Evolutionary conservation across 2,888 invertebrate species (phyloP), one percentile per base, ranked within the genome.

Genomic region (Amblyteles armatorius): DNA sequence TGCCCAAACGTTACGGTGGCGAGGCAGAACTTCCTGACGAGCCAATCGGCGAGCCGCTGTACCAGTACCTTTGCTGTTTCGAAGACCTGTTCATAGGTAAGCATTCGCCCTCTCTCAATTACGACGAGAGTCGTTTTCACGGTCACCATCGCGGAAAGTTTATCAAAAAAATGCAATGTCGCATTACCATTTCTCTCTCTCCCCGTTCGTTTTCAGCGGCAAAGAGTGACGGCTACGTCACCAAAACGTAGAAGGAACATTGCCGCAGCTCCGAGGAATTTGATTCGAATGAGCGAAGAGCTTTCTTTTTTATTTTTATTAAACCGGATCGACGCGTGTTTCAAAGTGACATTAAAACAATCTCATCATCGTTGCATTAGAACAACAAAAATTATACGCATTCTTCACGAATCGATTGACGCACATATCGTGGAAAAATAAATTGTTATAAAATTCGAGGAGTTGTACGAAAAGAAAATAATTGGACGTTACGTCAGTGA

Each of bases 1-100:
- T 97, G 87, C 96, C 97, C 19, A 94, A 94, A 40, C 94, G 95
- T 82, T 96, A 96, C 86, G 97, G 97, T 0, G 98, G 98, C 0
- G 94, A 94, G 1, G 94, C 97, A 60, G 95, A 96, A 0, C 95
- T 96, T 9, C 95, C 96, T 0, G 95, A 95, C 44, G 94, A 95
- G 85, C 94, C 95, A 1, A 69, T 91, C 0, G 97, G 97, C 0
- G 94, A 95, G 16, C 91, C 96, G n/a, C 93, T 97, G 81, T 96
- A 95, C 88, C 95, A 97, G 83, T 96, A 97, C 94, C 94, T 97
- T 52, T 94, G 94, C 72, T 94, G 95, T 89, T 97, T 96, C 88
- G 95, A 97, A 88, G 95, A 96, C 1, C 95, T 96, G 82, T 97
- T 96, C 91, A 95, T 95, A 94, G 93, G 97, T 97, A 94, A 81